These are phyloP conservation scores for Sarotherodon lohbergeri DNA, from an alignment of 2,113 vertebrate species.

Conservation along the genomic window DNA sequence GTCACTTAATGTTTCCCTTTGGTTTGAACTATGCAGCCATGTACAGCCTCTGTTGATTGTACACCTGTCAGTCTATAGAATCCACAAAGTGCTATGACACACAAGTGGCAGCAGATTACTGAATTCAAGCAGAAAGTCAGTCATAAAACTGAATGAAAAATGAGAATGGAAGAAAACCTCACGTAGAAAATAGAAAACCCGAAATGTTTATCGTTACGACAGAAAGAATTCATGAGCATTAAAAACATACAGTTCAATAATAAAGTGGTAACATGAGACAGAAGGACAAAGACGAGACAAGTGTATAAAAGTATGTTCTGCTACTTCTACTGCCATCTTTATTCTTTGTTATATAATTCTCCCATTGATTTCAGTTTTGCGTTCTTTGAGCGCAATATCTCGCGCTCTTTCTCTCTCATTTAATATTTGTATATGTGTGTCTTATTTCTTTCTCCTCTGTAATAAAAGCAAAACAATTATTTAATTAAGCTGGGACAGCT, in stretches of 20 bases:
- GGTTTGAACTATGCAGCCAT: background rate
- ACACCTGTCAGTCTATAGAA: too few species aligned
- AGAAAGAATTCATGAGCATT: background rate
- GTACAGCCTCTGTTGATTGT: background rate
- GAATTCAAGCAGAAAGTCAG: too few species aligned
- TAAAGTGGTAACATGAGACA: background rate
- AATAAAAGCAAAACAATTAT: background rate
- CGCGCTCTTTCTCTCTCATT: accelerated
- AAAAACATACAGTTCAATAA: background rate
- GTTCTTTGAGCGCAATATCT: background rate
- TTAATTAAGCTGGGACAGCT: background rate
- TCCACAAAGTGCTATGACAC: too few species aligned
- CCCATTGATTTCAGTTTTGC: background rate
- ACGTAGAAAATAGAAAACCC: background rate
- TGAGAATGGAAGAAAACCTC: background rate
- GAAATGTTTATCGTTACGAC: accelerated
- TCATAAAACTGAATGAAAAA: too few species aligned
- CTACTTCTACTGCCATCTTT: background rate
- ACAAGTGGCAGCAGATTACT: too few species aligned
- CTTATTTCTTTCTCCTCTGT: background rate
- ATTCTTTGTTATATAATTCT: background rate
- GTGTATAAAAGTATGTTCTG: background rate
- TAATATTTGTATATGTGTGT: background rate
- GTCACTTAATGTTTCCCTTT: background rate
- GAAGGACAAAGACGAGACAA: background rate